A percentile compares a stretch with the other conserved stretches of the same genome.
Conservation (phyloP, 1,140 invertebrate species). For the Acromyrmex charruanus region DNA sequence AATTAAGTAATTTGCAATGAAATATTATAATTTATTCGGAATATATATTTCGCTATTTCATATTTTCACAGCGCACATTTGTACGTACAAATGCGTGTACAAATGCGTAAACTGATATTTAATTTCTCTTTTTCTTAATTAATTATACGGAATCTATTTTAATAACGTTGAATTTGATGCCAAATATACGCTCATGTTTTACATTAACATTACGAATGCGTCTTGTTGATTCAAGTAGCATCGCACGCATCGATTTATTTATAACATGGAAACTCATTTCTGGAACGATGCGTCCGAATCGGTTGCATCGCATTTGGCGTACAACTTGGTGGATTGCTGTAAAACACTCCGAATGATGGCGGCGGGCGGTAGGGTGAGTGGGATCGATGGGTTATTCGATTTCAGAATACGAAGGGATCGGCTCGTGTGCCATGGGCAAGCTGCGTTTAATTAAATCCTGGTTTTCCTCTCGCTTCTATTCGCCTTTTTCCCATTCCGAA, state of each 20-base stretch:
- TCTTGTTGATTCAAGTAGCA: slow-evolving; percentile 42
- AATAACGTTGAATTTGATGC: slow-evolving; percentile 24
- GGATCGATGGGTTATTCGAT: slow-evolving; percentile 72
- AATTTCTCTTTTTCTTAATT: background rate
- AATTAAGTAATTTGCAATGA: background rate
- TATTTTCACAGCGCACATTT: background rate
- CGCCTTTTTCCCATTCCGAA: slow-evolving; percentile 27
- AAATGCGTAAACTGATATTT: background rate
- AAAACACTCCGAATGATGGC: slow-evolving; percentile 57
- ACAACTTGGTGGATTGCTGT: slow-evolving; percentile 58
- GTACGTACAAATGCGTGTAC: too few species aligned
- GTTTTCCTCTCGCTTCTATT: slow-evolving; percentile 60
- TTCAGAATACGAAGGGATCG: slow-evolving; percentile 50
- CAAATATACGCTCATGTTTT: background rate
- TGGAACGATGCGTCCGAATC: slow-evolving; percentile 37
- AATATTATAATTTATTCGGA: background rate
- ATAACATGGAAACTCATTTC: slow-evolving; percentile 55
- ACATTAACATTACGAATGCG: background rate
- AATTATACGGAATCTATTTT: slow-evolving; percentile 15
- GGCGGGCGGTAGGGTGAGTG: slow-evolving; percentile 21
- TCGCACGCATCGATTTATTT: slow-evolving; percentile 41
- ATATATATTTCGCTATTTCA: background rate
- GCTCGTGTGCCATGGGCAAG: slow-evolving; percentile 48
- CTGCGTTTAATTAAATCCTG: slow-evolving; percentile 76
- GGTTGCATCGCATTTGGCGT: slow-evolving; percentile 39